A percentile compares a stretch with the other conserved stretches of the same genome.
These are phyloP conservation scores for Mimumesa dahlbomi DNA, from an alignment of 2,888 invertebrate species.

Conservation along the genomic window DNA sequence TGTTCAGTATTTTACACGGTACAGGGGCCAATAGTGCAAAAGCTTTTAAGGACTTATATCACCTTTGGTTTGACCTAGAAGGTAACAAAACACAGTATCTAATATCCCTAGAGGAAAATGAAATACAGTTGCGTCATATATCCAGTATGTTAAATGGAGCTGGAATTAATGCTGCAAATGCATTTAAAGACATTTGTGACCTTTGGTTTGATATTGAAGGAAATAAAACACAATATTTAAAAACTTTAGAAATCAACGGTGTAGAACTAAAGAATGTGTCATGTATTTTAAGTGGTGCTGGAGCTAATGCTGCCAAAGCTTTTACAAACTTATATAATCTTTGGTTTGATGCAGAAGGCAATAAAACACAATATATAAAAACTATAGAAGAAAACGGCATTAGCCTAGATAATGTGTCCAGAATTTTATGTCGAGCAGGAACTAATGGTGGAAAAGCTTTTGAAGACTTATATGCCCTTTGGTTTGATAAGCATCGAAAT, in stretches of 20 bases:
- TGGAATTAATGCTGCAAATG: background rate
- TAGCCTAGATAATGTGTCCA: background rate
- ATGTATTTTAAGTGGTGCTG: conserved; percentile 37
- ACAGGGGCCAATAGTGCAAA: background rate
- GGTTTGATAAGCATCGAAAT: background rate
- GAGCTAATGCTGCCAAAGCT: background rate
- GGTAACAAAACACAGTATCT: conserved; percentile 34
- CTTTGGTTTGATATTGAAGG: conserved; percentile 8
- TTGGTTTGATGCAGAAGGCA: background rate
- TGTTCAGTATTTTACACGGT: conserved; percentile 28
- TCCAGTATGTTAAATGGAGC: background rate
- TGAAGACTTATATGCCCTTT: conserved; percentile 33
- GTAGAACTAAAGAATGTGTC: conserved; percentile 24
- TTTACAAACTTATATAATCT: background rate
- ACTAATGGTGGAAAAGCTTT: background rate
- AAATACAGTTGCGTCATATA: background rate
- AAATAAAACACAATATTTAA: conserved; percentile 36
- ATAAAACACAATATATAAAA: conserved; percentile 32
- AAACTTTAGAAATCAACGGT: conserved; percentile 16
- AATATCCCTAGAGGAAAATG: background rate
- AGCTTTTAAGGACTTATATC: background rate
- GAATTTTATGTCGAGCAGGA: background rate
- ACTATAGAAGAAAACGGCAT: conserved; percentile 32
- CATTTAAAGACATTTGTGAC: background rate
- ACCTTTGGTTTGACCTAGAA: conserved; percentile 56